Evolutionary conservation across 2,113 vertebrate species (phyloP).

Genomic region (Rana temporaria): DNA sequence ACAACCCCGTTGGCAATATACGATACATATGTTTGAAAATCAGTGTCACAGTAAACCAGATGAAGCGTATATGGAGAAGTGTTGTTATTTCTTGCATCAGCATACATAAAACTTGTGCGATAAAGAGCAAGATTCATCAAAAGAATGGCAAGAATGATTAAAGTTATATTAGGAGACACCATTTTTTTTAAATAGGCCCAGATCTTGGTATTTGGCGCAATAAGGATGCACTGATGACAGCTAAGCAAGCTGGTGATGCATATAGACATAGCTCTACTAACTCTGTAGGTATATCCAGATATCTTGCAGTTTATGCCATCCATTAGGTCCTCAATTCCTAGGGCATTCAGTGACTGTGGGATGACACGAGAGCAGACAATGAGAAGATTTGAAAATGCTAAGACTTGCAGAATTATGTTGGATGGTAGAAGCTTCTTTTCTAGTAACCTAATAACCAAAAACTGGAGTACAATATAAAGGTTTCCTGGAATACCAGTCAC

Average conservation of each 20-base stretch:
- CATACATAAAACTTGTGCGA: conserved; percentile 33
- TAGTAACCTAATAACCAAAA: neutral
- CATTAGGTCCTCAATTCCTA: conserved; percentile 41
- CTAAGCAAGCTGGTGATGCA: conserved; percentile 47
- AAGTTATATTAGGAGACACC: conserved; percentile 19
- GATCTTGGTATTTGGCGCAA: conserved; percentile 25
- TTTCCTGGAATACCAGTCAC: conserved; percentile 51
- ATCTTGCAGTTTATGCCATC: conserved; percentile 46
- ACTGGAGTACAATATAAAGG: conserved; percentile 28
- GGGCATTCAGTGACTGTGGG: conserved; percentile 31
- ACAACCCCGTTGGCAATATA: conserved; percentile 48
- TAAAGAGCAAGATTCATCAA: conserved; percentile 34
- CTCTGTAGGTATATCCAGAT: conserved; percentile 45
- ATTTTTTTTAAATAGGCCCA: conserved; percentile 41
- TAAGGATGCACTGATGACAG: conserved; percentile 42
- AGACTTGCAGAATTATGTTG: conserved; percentile 18
- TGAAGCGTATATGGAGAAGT: conserved; percentile 38
- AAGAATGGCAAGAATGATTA: conserved; percentile 13
- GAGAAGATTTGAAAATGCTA: conserved; percentile 37
- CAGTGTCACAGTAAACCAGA: conserved; percentile 51
- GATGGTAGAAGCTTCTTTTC: conserved; percentile 20
- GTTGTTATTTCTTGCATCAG: conserved; percentile 22
- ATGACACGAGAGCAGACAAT: conserved; percentile 39
- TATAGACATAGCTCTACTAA: conserved; percentile 51
- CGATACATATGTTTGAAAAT: conserved; percentile 15